Percentiles rank a stretch among this genome's conserved stretches.
phyloP scores from a whole-genome alignment of 2,113 vertebrate genomes.

The Galeopterus variegatus region DNA sequence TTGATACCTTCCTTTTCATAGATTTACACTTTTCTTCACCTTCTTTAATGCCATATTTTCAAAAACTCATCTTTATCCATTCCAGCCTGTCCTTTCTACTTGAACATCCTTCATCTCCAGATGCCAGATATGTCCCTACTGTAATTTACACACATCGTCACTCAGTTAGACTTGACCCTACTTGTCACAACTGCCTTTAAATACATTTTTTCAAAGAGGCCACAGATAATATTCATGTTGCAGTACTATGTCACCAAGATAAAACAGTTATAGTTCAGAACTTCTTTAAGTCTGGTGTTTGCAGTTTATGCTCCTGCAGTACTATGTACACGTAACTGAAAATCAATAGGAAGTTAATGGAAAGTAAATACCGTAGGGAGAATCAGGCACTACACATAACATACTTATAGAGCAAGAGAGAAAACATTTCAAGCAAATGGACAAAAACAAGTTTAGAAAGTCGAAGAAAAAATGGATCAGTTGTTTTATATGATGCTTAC shows the following conservation, averaged over 20 bases:
- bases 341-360: constrained; percentile 85
- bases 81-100: neutral
- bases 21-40: constrained; percentile 58
- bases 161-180: constrained; percentile 55
- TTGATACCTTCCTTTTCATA: constrained; percentile 46
- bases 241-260: constrained; percentile 63
- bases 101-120: constrained; percentile 53
- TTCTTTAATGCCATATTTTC: constrained; percentile 62
- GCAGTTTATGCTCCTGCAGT: constrained; percentile 63
- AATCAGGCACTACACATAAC: constrained; percentile 62
- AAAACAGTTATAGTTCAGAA: constrained; percentile 58
- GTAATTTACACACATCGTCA: constrained; percentile 43
- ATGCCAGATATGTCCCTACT: constrained; percentile 57
- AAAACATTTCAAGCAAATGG: constrained; percentile 80
- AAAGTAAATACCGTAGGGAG: constrained; percentile 80
- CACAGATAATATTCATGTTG: constrained; percentile 76
- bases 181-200: constrained; percentile 63
- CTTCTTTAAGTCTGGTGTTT: constrained; percentile 76
- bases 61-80: constrained; percentile 54
- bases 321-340: constrained; percentile 83
- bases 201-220: constrained; percentile 58
- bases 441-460: constrained; percentile 81
- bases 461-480: constrained; percentile 72
- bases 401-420: constrained; percentile 69
- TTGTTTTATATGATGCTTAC: constrained; percentile 79